These are phyloP conservation scores for Oryzias celebensis DNA, from an alignment of 2,113 vertebrate genomes.

Conservation along the genomic window DNA sequence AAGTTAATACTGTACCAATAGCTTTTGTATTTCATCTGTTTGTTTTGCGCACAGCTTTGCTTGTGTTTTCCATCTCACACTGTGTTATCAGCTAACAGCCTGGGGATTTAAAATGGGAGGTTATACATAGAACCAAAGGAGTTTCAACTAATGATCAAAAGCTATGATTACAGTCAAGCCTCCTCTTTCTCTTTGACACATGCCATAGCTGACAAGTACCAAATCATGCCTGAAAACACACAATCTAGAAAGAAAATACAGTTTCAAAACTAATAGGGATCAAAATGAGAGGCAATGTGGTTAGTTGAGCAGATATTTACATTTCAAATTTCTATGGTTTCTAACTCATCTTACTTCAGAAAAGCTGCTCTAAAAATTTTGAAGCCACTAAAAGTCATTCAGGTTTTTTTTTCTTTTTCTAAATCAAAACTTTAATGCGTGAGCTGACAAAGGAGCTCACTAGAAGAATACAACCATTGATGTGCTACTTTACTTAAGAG, in stretches of 20 bases:
- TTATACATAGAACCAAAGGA: conserved; percentile 22
- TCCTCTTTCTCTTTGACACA: conserved; percentile 2
- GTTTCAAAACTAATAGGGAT: neutral
- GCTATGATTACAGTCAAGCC: conserved; percentile 26
- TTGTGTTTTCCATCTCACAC: conserved; percentile 18
- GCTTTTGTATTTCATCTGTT: conserved; percentile 6
- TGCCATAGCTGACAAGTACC: neutral
- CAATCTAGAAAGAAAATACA: neutral
- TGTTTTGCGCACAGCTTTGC: conserved; percentile 5
- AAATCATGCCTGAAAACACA: neutral
- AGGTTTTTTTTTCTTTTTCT: too few species aligned
- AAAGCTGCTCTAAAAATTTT: too few species aligned
- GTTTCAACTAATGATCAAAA: conserved; percentile 29
- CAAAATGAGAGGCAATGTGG: neutral
- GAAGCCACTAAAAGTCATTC: too few species aligned
- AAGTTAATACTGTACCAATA: neutral
- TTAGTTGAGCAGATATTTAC: conserved; percentile 2
- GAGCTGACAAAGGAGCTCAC: too few species aligned
- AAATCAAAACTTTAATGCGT: too few species aligned
- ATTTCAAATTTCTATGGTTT: conserved; percentile 2
- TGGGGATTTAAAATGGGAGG: conserved; percentile 15
- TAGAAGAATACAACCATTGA: too few species aligned
- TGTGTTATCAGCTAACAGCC: conserved; percentile 2
- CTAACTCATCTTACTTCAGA: too few species aligned
- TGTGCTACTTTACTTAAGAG: too few species aligned